Percentiles rank a stretch among this genome's conserved stretches.
These are phyloP conservation scores for Pachypanchax playfairii DNA, from an alignment of 2,113 vertebrate species.

Conservation along the genomic window DNA sequence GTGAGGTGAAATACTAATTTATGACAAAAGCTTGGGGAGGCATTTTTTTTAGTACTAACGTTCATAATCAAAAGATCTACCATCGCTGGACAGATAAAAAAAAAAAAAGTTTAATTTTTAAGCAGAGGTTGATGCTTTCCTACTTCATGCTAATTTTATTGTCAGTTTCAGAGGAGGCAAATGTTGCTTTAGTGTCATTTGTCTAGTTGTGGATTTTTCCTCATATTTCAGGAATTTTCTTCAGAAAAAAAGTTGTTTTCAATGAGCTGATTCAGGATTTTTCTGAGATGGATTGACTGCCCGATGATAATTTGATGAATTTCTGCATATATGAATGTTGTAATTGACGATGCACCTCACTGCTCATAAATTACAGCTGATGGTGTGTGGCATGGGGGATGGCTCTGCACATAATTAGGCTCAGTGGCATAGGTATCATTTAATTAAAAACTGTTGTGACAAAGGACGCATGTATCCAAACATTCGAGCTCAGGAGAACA, in stretches of 20 bases:
- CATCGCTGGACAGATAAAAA: conserved; percentile 40
- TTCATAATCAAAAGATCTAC: conserved; percentile 57
- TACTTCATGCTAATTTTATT: conserved; percentile 8
- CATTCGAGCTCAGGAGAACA: conserved; percentile 39
- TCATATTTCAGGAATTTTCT: conserved; percentile 29
- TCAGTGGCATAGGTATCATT: conserved; percentile 65
- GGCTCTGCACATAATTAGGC: conserved; percentile 62
- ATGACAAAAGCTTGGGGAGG: conserved; percentile 36
- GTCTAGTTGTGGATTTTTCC: conserved; percentile 25
- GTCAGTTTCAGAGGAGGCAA: conserved; percentile 27
- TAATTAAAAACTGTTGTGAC: conserved; percentile 72
- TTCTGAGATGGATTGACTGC: conserved; percentile 63
- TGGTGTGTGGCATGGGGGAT: conserved; percentile 57
- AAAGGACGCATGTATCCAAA: conserved; percentile 54
- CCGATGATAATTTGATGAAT: conserved; percentile 69
- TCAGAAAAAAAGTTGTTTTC: conserved; percentile 44
- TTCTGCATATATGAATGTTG: conserved; percentile 58
- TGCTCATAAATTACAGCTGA: conserved; percentile 70
- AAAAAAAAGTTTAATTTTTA: conserved; percentile 51
- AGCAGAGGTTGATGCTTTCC: conserved; percentile 32
- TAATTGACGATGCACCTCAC: conserved; percentile 64
- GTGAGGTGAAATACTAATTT: conserved; percentile 50
- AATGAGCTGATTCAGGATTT: conserved; percentile 62
- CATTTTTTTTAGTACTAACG: conserved; percentile 25
- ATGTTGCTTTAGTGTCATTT: conserved; percentile 15